Evolutionary conservation across 1,140 invertebrate genomes (phyloP), one percentile per base, ranked within the genome.

Genomic region (Halyomorpha halys): DNA sequence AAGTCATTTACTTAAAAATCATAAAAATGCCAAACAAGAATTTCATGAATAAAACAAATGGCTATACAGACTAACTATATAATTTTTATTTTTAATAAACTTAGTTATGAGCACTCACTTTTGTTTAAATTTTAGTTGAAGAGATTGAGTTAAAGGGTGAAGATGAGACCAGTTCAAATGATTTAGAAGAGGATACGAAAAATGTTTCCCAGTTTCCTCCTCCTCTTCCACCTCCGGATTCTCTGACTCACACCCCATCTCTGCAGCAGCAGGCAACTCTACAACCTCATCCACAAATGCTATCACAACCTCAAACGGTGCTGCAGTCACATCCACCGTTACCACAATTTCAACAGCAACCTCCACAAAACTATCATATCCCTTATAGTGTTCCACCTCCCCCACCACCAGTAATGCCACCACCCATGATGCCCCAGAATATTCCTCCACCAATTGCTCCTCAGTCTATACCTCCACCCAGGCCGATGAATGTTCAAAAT

Each of bases 401-500:
- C 8, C 67, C 68, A 18, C 65, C 70, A 18, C 61, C 61, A 14
- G 62, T 66, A 60, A 39, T 69, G 14, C 61, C 63, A 9, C 60
- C 61, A 59, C 25, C 53, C 11, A 21, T 56, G 18, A 56, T 56
- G 19, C 53, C 53, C 15, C 53, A 21, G 23, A 23, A 15, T 25
- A 15, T 56, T 18, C 73, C 74, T 16, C 71, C 73, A 59, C 72
- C 72, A 15, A 65, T 77, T 45, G 73, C 74, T 59, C 72, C 76
- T 4, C 64, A 73, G 19, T 73, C 70, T 61, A 74, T 76, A 63
- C 76, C 76, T 5, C 77, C 79, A 30, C 79, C 76, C 5, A 69
- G 74, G 13, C 77, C 76, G 54, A 68, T 80, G 25, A 77, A 77
- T 62, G 76, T 78, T 9, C 76, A 78, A 15, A 78, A 76, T 69